Base-by-base conservation (phyloP, 2,888 invertebrate genomes). In the Andrena bucephala region DNA sequence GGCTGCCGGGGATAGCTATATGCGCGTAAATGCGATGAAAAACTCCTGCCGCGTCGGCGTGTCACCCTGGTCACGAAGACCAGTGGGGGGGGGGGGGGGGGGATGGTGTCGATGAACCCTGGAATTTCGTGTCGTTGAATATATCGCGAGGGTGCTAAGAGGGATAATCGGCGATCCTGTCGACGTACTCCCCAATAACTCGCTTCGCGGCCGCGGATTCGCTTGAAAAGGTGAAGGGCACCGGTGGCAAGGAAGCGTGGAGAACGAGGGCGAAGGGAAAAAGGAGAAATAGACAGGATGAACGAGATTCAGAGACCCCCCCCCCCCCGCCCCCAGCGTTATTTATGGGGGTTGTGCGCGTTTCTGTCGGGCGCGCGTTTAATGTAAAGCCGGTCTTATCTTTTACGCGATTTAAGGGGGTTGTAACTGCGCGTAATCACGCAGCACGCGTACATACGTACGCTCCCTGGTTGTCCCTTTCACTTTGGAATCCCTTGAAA, bases 391-490 rank as follows among this genome's bases (percentile, higher is more conserved):
- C 78, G 79, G 89, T 68, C 90, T 90, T 89, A 90, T 90, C 89
- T 90, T 90, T 90, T 88, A 88, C 89, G 84, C 90, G 90, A 90
- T 89, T 89, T 90, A 87, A 89, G 83, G 83, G 88, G 81, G 76
- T 83, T 85, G 90, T 89, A 89, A 90, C 89, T 89, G 87, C 90
- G 48, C 87, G 89, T 90, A 89, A 89, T 89, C 89, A 90, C 89
- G 89, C 89, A 85, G 79, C 80, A 78, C 85, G 81, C 81, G 85
- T 77, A 63, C 63, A 36, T 29, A 63, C 63, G 48, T 29, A 62
- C 75, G n/a, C 16, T 31, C 24, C 24, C 57, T 33, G 29, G 36
- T 66, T 74, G 84, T 85, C 85, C 83, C 81, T 81, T 87, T 84
- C 89, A 71, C 85, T 86, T 80, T 69, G 84, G 81, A 89, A 88